Evolutionary conservation across 2,888 invertebrate genomes (phyloP).

Genomic region (Kryphioiulus occultus): DNA sequence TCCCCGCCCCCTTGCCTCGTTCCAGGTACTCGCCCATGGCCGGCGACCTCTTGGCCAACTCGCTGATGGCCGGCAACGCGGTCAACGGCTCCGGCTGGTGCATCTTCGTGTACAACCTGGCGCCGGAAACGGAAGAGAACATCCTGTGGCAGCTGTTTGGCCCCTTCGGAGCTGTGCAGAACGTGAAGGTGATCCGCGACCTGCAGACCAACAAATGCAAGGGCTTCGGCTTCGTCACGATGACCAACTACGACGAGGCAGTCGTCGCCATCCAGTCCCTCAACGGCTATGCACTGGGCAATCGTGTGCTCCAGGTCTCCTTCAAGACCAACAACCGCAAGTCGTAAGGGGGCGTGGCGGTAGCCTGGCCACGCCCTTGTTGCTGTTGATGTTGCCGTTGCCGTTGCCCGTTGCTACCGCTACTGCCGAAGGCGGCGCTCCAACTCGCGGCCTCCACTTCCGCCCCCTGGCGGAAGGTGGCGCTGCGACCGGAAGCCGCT

Average conservation of each 20-base stretch:
- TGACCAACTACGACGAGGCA: conserved; percentile 98
- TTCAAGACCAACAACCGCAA: conserved; percentile 77
- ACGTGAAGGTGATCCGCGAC: conserved; percentile 96
- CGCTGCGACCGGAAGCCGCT: not conserved
- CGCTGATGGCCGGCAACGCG: conserved; percentile 83
- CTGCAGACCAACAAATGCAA: conserved; percentile 96
- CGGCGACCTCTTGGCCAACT: conserved; percentile 76
- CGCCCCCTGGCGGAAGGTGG: not conserved
- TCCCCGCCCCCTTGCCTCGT: not conserved
- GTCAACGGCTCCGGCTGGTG: conserved; percentile 86
- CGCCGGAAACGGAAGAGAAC: conserved; percentile 90
- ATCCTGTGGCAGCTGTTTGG: conserved; percentile 94
- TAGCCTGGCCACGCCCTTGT: conserved; percentile 1
- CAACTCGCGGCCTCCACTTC: not conserved
- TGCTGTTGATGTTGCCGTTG: conserved; percentile 9
- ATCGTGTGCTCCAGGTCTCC: conserved; percentile 95
- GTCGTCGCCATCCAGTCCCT: conserved; percentile 94
- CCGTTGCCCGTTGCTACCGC: not conserved
- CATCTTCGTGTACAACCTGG: conserved; percentile 91
- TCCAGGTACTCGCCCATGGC: conserved; percentile 79
- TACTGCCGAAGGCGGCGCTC: not conserved
- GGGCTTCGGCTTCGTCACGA: conserved; percentile 97
- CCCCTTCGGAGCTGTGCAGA: conserved; percentile 96
- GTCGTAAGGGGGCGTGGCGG: conserved; percentile 59
- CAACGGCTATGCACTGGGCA: conserved; percentile 94